phyloP scores from a whole-genome alignment of 1,140 invertebrate genomes.

The Conopomorpha cramerella region DNA sequence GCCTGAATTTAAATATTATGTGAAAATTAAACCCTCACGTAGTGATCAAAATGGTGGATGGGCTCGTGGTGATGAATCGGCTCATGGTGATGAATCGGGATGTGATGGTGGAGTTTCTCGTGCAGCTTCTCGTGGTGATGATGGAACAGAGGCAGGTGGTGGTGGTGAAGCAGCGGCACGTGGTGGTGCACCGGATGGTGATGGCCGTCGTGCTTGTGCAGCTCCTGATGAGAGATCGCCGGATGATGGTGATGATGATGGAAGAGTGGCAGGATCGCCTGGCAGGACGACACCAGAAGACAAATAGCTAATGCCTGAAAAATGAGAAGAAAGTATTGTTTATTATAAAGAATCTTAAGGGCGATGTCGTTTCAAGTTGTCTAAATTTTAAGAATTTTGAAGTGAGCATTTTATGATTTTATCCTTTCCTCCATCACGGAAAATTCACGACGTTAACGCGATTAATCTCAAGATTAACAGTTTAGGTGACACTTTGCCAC shows the following conservation, averaged over 20 bases:
- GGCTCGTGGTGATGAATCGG: slow-evolving; percentile 10
- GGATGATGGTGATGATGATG: slow-evolving; percentile 33
- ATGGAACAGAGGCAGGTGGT: slow-evolving; percentile 9
- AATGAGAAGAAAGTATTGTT: background rate
- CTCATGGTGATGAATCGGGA: slow-evolving; percentile 14
- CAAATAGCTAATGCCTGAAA: slow-evolving; percentile 24
- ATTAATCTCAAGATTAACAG: too few species aligned
- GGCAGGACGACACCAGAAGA: slow-evolving; percentile 23
- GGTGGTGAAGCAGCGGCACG: slow-evolving; percentile 12
- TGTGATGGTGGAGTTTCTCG: too few species aligned
- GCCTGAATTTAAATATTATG: too few species aligned
- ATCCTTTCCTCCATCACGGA: too few species aligned
- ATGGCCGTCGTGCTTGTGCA: slow-evolving; percentile 14
- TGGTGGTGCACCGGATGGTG: slow-evolving; percentile 18
- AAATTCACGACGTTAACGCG: background rate
- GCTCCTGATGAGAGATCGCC: slow-evolving; percentile 39
- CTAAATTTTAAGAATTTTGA: too few species aligned
- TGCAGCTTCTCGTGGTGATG: too few species aligned
- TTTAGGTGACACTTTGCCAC: too few species aligned
- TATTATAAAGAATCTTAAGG: background rate
- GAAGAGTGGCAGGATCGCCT: slow-evolving; percentile 28
- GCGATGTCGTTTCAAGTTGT: too few species aligned
- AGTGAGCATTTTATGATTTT: background rate
- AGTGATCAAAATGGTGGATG: slow-evolving; percentile 21
- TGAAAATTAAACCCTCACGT: slow-evolving; percentile 26